Evolutionary conservation across 1,140 invertebrate genomes (phyloP), one percentile per base, ranked within the genome.

Genomic region (Aradophagus sp.): DNA sequence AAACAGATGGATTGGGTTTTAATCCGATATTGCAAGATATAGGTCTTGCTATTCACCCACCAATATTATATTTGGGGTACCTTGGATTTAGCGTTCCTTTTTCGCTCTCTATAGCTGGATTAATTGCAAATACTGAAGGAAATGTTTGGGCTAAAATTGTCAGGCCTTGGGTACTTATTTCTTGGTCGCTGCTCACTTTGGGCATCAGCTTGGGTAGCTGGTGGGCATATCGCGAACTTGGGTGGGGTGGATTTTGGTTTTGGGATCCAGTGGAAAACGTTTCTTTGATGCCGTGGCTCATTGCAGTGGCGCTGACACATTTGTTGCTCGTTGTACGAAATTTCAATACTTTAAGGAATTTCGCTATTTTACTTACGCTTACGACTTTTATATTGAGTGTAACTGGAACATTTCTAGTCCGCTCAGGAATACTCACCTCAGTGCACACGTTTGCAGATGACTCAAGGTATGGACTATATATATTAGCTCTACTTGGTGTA

Each of bases 21-120:
- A 53, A 53, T 38, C 48, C 48, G 35, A 39, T 53, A 38, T 38
- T 53, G 48, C 48, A 53, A 19, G 48, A 53, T 41, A 53, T 53
- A 38, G 36, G 34, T 23, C 35, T 53, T 38, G 35, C 20, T 26
- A 53, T 53, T 26, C 48, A 53, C 27, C 48, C 48, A 38, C 48
- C 48, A 12, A 26, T 39, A 39, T 16, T 53, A 38, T 53, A 53
- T 53, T 39, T 53, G 7, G 36, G 48, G 20, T 53, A 53, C 14
- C 19, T 53, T 38, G 35, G 48, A 23, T 53, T 38, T 38, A 26
- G 19, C 20, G 48, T 53, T 38, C 35, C 48, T 27, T 48, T 34
- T 48, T 48, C 29, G 29, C 29, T 48, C 29, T 34, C 44, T 23
- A 48, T 48, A 34, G 44, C 44, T 48, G 44, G 44, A 48, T 34